A percentile compares a stretch with the other conserved stretches of the same genome.
phyloP scores from a whole-genome alignment of 1,140 invertebrate genomes.

The Carposina sasakii region DNA sequence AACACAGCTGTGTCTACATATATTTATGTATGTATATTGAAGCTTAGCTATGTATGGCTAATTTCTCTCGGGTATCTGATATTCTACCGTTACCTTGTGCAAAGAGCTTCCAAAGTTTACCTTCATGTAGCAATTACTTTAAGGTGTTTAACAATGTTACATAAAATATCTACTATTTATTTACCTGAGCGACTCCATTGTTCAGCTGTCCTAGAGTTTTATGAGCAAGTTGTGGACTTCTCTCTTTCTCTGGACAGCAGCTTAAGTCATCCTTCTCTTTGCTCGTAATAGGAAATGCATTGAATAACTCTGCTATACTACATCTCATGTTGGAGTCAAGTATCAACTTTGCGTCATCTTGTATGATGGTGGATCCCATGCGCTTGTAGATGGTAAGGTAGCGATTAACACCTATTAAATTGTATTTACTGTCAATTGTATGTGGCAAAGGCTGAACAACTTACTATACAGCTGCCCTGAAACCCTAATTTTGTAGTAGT shows the following conservation, averaged over 20 bases:
- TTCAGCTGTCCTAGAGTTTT: conserved; percentile 57
- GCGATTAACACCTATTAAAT: conserved; percentile 75
- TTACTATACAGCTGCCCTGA: too few relatives aligned
- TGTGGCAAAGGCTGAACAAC: too few relatives aligned
- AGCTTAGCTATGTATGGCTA: too few relatives aligned
- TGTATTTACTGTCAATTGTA: background rate
- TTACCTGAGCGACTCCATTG: conserved; percentile 56
- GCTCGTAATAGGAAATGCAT: conserved; percentile 80
- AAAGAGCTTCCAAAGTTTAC: too few relatives aligned
- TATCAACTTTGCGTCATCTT: conserved; percentile 80
- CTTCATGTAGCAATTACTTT: too few relatives aligned
- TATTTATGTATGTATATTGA: too few relatives aligned
- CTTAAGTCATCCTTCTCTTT: conserved; percentile 76
- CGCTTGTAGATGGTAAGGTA: conserved; percentile 84
- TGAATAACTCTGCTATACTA: conserved; percentile 68
- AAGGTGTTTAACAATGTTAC: too few relatives aligned
- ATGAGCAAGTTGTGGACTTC: conserved; percentile 50
- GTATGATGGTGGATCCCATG: conserved; percentile 79
- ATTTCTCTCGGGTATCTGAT: too few relatives aligned
- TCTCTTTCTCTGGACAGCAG: conserved; percentile 58
- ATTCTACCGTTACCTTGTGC: too few relatives aligned
- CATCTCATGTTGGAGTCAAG: conserved; percentile 77
- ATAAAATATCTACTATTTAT: background rate
- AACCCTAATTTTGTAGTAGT: too few relatives aligned
- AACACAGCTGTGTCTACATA: too few relatives aligned